phyloP scores from a whole-genome alignment of 2,888 invertebrate genomes.

The Poecilus cupreus region DNA sequence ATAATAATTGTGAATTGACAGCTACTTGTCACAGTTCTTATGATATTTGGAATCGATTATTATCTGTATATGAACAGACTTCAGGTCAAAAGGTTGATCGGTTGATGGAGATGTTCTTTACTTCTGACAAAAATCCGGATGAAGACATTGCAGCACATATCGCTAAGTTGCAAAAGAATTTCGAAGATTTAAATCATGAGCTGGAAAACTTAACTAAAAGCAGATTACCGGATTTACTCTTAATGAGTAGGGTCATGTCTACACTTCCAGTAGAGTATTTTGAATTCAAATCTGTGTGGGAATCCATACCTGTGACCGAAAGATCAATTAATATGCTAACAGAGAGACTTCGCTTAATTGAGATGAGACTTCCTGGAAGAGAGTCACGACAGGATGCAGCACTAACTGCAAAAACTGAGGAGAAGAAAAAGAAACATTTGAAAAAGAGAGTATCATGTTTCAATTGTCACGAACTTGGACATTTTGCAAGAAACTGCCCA shows the following conservation, averaged over 20 bases:
- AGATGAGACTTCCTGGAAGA: not conserved
- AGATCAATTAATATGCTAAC: not conserved
- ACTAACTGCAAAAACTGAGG: not conserved
- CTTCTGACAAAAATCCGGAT: too few species aligned
- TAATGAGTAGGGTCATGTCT: constrained; percentile 15
- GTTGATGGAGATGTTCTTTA: too few species aligned
- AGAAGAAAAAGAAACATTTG: not conserved
- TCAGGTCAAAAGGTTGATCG: too few species aligned
- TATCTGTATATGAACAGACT: too few species aligned
- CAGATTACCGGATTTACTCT: not conserved
- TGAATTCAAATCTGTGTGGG: constrained; percentile 15
- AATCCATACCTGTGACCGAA: not conserved
- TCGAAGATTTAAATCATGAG: too few species aligned
- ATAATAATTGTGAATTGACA: too few species aligned
- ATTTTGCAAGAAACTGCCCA: not conserved
- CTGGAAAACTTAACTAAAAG: too few species aligned
- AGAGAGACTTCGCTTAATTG: not conserved
- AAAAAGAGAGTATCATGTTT: not conserved
- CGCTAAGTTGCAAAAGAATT: too few species aligned
- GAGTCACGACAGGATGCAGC: not conserved
- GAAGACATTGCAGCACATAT: too few species aligned
- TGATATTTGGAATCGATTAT: too few species aligned
- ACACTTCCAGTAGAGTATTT: constrained; percentile 1
- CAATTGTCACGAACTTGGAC: not conserved
- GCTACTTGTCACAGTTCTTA: too few species aligned